These are phyloP conservation scores for Megathymus violae DNA, from an alignment of 1,140 invertebrate species.

Conservation along the genomic window DNA sequence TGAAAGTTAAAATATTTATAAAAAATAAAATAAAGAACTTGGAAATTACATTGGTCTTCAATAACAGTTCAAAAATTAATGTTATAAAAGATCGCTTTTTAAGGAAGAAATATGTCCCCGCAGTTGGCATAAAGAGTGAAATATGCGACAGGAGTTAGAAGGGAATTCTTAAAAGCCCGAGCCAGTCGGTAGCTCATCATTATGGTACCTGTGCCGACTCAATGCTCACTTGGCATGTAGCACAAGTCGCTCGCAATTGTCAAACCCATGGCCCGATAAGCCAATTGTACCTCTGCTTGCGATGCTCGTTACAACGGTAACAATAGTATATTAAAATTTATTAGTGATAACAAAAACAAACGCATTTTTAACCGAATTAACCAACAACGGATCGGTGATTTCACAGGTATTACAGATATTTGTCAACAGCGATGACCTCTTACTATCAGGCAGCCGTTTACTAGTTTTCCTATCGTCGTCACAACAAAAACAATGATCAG, in stretches of 20 bases:
- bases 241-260: conserved; percentile 33
- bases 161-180: conserved; percentile 27
- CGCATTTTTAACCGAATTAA: too few species aligned
- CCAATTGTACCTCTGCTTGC: neutral
- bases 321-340: neutral
- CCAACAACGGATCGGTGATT: too few species aligned
- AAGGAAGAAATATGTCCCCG: conserved; percentile 31
- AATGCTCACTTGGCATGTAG: conserved; percentile 40
- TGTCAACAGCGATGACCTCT: too few species aligned
- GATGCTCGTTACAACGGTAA: neutral
- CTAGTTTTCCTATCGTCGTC: too few species aligned
- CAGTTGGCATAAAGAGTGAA: conserved; percentile 30
- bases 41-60: conserved; percentile 9
- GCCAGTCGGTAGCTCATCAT: conserved; percentile 35
- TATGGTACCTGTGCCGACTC: conserved; percentile 33
- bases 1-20: conserved; percentile 8
- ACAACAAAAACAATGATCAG: too few species aligned
- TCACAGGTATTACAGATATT: too few species aligned
- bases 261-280: conserved; percentile 24
- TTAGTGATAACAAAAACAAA: too few species aligned
- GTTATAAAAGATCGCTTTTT: conserved; percentile 23
- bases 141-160: conserved; percentile 23
- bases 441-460: too few species aligned
- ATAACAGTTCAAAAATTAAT: conserved; percentile 29
- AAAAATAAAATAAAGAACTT: conserved; percentile 7